Conservation (phyloP, 35 echinoderm and acorn worm genomes). For the Ophioderma brevispina region DNA sequence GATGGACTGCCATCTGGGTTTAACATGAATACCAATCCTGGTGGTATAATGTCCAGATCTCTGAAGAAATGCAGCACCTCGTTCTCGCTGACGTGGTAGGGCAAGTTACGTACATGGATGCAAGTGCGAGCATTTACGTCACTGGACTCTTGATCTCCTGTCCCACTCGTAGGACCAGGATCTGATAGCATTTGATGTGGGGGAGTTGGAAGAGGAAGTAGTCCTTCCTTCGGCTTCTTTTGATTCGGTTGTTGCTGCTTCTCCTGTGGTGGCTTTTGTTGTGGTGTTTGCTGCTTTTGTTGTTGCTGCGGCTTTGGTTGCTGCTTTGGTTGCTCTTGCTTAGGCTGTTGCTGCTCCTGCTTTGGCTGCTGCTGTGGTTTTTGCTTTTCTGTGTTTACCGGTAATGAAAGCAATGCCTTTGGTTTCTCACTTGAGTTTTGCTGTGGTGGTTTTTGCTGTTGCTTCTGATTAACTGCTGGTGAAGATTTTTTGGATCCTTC, state of each 20-base stretch:
- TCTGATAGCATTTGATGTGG: background rate
- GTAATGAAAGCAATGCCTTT: background rate
- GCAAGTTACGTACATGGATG: conserved; percentile 71
- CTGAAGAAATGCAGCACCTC: conserved; percentile 73
- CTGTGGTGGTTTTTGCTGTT: background rate
- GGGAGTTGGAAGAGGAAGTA: background rate
- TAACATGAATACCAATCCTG: conserved; percentile 68
- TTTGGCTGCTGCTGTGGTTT: background rate
- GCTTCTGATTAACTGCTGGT: background rate
- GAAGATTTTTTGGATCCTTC: background rate
- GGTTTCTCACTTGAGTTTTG: background rate
- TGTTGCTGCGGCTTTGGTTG: background rate
- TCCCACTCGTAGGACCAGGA: background rate
- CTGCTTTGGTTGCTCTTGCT: background rate
- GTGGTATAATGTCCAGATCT: conserved; percentile 56
- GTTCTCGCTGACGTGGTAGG: conserved; percentile 53
- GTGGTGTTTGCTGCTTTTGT: background rate
- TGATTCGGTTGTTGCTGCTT: background rate
- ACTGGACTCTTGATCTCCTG: background rate
- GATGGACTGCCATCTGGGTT: conserved; percentile 59
- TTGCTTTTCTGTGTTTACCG: background rate
- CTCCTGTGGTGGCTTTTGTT: background rate
- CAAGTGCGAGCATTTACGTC: conserved; percentile 40
- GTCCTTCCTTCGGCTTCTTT: background rate
- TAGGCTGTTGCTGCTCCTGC: background rate